Evolutionary conservation across 1,140 invertebrate genomes (phyloP).

Genomic region (Agraylea sexmaculata): DNA sequence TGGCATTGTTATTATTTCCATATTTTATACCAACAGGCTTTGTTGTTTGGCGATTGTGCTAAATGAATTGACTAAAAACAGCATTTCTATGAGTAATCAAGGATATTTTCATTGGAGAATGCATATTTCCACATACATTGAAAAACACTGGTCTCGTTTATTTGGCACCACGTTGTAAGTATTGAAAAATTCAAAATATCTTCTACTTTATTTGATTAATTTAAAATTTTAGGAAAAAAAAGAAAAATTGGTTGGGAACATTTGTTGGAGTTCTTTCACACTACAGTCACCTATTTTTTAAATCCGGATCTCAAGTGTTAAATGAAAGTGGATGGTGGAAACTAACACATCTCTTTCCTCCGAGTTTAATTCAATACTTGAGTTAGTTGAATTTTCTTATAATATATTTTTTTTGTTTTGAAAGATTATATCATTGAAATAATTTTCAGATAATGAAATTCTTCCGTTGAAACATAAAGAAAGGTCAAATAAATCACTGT

Average conservation of each 20-base stretch:
- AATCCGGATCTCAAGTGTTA: conserved; percentile 15
- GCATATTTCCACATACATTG: conserved; percentile 17
- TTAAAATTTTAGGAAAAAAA: conserved; percentile 12
- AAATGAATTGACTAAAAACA: conserved; percentile 15
- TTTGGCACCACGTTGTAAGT: conserved; percentile 17
- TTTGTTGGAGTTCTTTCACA: conserved; percentile 14
- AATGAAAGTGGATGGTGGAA: conserved; percentile 21
- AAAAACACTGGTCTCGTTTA: conserved; percentile 16
- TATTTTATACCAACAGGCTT: too few relatives aligned
- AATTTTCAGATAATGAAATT: conserved; percentile 16
- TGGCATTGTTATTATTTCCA: conserved; percentile 4
- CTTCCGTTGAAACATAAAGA: conserved; percentile 14
- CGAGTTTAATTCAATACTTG: conserved; percentile 14
- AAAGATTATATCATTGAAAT: too few relatives aligned
- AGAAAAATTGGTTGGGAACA: conserved; percentile 15
- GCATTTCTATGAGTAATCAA: conserved; percentile 16
- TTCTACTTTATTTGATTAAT: background rate
- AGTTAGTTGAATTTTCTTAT: conserved; percentile 11
- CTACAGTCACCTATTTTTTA: conserved; percentile 17
- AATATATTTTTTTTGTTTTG: too few relatives aligned
- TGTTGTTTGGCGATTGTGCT: conserved; percentile 12
- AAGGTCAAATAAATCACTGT: background rate
- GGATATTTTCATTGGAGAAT: conserved; percentile 19
- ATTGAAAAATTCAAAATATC: conserved; percentile 1
- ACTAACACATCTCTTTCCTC: conserved; percentile 16